Base-by-base conservation (phyloP, 2,888 invertebrate species). In the Tineola bisselliella region DNA sequence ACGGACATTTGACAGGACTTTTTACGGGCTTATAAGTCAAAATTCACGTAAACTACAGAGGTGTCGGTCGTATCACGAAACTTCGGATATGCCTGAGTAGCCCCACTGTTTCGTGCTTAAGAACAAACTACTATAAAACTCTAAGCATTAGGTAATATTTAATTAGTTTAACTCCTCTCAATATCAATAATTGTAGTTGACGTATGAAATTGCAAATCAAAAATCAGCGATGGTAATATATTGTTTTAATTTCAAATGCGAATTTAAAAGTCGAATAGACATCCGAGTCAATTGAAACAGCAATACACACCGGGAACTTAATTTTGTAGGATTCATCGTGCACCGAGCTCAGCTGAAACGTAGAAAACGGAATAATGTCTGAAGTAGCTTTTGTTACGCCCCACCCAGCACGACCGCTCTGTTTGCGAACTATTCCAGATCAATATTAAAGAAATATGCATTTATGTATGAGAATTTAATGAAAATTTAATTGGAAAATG, bases 301-400 rank as follows among this genome's bases (percentile, higher is more conserved):
- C 58, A 58, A 31, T 58, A 31, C 33, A 58, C 33, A 58, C 58
- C 33, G 33, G 33, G 58, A 58, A 58, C 58, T 58, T 58, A 58
- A 58, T 58, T 58, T 58, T 8, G 58, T 33, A 6, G 58, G 58
- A 58, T 58, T 58, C 58, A 58, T 58, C 58, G 58, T 15, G 15
- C 33, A 58, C 33, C 19, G 33, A 58, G 33, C 54, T 12, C 25
- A 12, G 25, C 25, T 54, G 25, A 33, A 58, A 58, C n/a, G 58
- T 18, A 48, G 56, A 56, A 56, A 17, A 56, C 58, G 58, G 58
- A 58, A 58, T 58, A 33, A 58, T 58, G 33, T 33, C 54, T 54
- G 54, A 54, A 54, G 25, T 18, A 54, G 54, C 54, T 54, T 54
- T 54, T 54, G 54, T 54, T 54, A 25, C 25, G 54, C 54, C 25